Percentiles rank a stretch among this genome's conserved stretches.
These are phyloP conservation scores for Bagarius yarrelli DNA, from an alignment of 2,113 vertebrate species.

Conservation along the genomic window DNA sequence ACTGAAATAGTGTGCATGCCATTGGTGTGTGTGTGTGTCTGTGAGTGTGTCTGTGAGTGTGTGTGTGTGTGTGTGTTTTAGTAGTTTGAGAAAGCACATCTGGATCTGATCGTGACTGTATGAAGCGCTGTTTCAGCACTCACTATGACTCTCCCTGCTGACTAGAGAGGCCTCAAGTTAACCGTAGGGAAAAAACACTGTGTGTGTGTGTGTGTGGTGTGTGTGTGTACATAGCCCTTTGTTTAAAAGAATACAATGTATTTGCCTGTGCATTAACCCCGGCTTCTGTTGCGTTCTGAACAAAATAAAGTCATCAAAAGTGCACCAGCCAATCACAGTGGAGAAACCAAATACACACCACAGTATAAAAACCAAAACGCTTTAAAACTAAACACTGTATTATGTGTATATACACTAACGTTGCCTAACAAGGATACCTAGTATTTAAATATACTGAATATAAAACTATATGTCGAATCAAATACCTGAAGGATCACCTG, in stretches of 20 bases:
- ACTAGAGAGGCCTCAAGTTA: slow-evolving; percentile 39
- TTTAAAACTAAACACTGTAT: not conserved
- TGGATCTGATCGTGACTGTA: slow-evolving; percentile 45
- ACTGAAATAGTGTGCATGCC: slow-evolving; percentile 24
- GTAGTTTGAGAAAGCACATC: slow-evolving; percentile 41
- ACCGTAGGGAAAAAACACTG: slow-evolving; percentile 21
- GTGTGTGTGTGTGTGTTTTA: slow-evolving; percentile 20
- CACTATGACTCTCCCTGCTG: slow-evolving; percentile 44
- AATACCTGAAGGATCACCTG: not conserved
- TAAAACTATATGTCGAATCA: too few relatives aligned
- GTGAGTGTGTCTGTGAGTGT: slow-evolving; percentile 9
- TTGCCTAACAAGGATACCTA: not conserved
- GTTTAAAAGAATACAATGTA: not conserved
- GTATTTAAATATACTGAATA: not conserved
- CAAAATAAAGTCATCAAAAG: not conserved
- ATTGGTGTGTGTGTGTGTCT: slow-evolving; percentile 32
- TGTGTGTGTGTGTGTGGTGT: slow-evolving; percentile 19
- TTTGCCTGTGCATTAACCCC: not conserved
- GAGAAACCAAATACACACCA: not conserved
- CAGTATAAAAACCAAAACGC: not conserved
- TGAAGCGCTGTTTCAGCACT: slow-evolving; percentile 49
- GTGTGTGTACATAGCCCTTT: not conserved
- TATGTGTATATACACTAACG: not conserved
- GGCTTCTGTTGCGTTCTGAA: not conserved
- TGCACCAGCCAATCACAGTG: not conserved